Base-by-base conservation (phyloP, 2,888 invertebrate species). In the Muschampia plurimacula region DNA sequence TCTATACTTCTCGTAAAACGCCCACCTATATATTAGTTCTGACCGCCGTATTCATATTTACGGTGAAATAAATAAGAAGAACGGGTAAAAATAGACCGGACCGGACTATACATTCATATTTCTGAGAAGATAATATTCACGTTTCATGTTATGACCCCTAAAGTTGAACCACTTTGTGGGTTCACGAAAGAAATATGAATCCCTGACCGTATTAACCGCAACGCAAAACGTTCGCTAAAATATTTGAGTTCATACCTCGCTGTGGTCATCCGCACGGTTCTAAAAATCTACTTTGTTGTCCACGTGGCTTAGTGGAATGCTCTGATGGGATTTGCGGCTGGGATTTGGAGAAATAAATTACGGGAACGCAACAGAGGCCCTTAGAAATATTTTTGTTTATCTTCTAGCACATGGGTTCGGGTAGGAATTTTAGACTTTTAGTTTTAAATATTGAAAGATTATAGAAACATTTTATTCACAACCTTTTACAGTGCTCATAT, bases 221-320 rank as follows among this genome's bases (percentile, higher is more conserved):
- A 74, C 69, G 67, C 28, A 15, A 57, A 76, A 68, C 69, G 67
- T 72, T 59, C 69, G 74, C 76, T 79, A 74, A 77, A 80, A 79
- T 78, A 77, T 79, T 78, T 76, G 77, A 74, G 74, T 74, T 32
- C 41, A 46, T 65, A 32, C 41, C 22, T 49, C 39, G 6, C 28
- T 67, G 67, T 28, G 67, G 67, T 76, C 78, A 76, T 79, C 88
- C 88, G 76, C 87, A 85, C 73, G 79, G 81, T 82, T 81, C 81
- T 83, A 80, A 83, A 81, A 80, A 76, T 81, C 78, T 52, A 78
- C 81, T 83, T 85, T 84, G 84, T 83, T 85, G 84, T 83, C 81
- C 81, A 75, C 77, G 39, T 57, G 46, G 46, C 49, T 55, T 41
- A 59, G 28, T 32, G 59, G 70, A 75, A 74, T 73, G 69, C 63